Base-by-base conservation (phyloP, 2,113 vertebrate species). In the Gorsachius goisagi region DNA sequence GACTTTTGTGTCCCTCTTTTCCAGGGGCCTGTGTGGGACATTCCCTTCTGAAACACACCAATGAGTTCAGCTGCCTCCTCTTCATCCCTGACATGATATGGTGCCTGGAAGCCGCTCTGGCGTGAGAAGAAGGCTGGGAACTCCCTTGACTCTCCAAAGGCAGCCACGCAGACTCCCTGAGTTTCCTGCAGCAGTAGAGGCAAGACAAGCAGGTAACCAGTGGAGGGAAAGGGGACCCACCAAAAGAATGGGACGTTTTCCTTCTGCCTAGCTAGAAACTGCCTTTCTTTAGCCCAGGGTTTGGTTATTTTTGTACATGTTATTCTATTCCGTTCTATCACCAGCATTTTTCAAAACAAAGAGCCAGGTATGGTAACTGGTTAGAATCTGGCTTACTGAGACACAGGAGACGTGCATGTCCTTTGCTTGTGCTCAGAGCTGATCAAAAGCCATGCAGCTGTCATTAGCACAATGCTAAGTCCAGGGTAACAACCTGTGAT, bases 61-160 rank as follows among this genome's bases (percentile, higher is more conserved):
- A 99, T 99, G 58, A 99, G 98, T 50, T 97, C 83, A 55, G 99
- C 99, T 85, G 99, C 99, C 52, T 99, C 98, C 80, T 98, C 92
- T 55, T 99, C 98, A 32, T 98, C 82, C n/a, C 21, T 87, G 68
- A 99, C 98, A 1, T 98, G 97, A 79, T 97, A 99, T 0, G 98
- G 98, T 60, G 99, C 98, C 72, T 95, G 97, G 92, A 98, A 99
- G 80, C 98, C 98, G 15, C 99, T 99, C 69, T 97, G 96, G 39
- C 92, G 60, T 52, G 98, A 98, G 89, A 99, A 99, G 97, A 99
- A 99, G 33, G 99, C 98, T 74, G 99, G 99, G 85, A 99, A 99
- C 58, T 98, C 98, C 85, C 95, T 98, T 32, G 98, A 98, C 32
- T 97, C 89, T 67, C 99, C 99, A 84, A 98, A 99, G 28, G 98